Evolutionary conservation across 2,797 vertebrate genomes (phyloP), one percentile per base, ranked within the genome.

Genomic region (Margarornis squamiger): DNA sequence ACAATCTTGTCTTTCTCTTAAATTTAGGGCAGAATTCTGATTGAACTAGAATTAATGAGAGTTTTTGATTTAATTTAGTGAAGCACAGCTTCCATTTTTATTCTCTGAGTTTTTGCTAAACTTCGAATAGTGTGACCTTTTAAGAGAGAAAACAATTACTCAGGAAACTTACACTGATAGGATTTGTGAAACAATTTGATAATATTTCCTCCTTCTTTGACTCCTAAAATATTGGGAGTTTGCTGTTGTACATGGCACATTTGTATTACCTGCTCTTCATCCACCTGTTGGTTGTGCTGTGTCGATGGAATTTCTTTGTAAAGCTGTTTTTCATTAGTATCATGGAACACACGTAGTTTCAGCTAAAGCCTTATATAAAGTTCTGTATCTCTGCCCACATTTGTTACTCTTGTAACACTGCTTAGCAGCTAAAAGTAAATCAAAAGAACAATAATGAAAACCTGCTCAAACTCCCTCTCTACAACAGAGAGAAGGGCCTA

Each of bases 391-490:
- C 19, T 41, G 59, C 88, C 85, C 29, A 68, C 71, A 24, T 88
- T 48, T 59, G 86, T 92, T 94, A 77, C 93, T 94, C 76, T 86
- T 73, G 76, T 38, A 14, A 48, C 7, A 70, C 88, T 91, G 58
- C 96, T 96, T 96, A 96, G 94, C 92, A 95, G 92, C 94, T 49
- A 45, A 34, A 85, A 71, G 82, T 87, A 74, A 45, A 65, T 59
- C 7, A 70, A 58, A 82, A 68, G 6, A 58, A 36, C 16, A 90
- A 48, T 22, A 88, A 51, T 2, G 5, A 55, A 49, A 70, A 63
- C 8, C 4, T 7, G 9, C 10, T 68, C 23, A 18, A 43, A 4
- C 7, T 29, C 26, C 14, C 4, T 67, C 41, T 72, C 78, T 38
- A 61, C 29, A 45, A 23, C 3, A 58, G 58, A 87, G 78, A 49